A percentile compares a stretch with the other conserved stretches of the same genome.
Evolutionary conservation across 2,797 vertebrate genomes (phyloP).

Genomic region (Aratinga solstitialis): DNA sequence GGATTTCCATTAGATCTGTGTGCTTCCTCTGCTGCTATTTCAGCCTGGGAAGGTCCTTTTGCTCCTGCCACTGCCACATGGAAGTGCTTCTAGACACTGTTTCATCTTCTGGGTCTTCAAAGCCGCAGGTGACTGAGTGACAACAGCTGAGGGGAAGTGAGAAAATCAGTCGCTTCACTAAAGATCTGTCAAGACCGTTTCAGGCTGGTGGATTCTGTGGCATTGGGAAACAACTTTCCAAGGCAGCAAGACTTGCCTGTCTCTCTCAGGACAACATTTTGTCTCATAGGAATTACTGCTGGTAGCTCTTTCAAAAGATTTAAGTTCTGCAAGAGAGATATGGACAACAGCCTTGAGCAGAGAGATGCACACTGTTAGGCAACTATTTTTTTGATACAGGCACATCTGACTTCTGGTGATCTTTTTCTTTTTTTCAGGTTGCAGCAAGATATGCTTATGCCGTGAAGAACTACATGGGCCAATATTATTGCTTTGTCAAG

Average conservation of each 20-base stretch:
- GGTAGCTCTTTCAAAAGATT: not conserved
- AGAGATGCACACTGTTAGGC: not conserved
- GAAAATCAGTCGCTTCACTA: not conserved
- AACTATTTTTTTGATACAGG: not conserved
- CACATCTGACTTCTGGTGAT: not conserved
- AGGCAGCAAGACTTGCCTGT: not conserved
- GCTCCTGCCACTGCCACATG: not conserved
- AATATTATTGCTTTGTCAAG: not conserved
- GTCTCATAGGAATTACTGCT: not conserved
- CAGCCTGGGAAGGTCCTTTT: not conserved
- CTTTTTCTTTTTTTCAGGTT: not conserved
- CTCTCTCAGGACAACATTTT: not conserved
- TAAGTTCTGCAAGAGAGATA: not conserved
- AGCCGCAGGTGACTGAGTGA: not conserved
- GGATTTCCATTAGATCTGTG: not conserved
- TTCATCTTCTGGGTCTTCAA: constrained; percentile 29
- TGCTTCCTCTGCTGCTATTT: not conserved
- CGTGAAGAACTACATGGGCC: not conserved
- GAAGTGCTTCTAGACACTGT: constrained; percentile 2
- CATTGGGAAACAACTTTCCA: not conserved
- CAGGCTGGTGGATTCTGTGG: not conserved
- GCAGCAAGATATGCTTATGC: not conserved
- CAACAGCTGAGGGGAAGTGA: not conserved
- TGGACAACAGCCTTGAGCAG: not conserved
- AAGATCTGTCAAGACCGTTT: not conserved